Base-by-base conservation (phyloP, 1,140 invertebrate genomes). In the Diachasma alloeum region DNA sequence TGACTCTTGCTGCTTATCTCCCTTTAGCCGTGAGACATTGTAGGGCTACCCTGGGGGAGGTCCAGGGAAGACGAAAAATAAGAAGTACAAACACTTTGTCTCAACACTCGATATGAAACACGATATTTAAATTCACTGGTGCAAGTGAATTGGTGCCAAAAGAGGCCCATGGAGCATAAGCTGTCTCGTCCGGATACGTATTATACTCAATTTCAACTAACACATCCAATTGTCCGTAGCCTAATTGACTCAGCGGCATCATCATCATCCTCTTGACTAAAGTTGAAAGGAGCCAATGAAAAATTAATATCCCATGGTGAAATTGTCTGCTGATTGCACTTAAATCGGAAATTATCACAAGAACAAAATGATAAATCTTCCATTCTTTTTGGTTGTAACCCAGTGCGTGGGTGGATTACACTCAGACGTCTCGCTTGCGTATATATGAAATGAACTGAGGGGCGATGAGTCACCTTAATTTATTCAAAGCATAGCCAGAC, bases 381-480 rank as follows among this genome's bases (percentile, higher is more conserved):
- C 24, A n/a, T 68, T 68, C 9, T 17, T 68, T 37, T 68, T 19
- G n/a, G 26, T 17, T 19, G 31, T 0, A n/a, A 17, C 15, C 6
- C 13, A 17, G 1, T 68, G 36, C 66, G 66, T 68, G 66, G 66
- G 66, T 68, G 36, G 31, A 68, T 37, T 68, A 68, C 36, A 19
- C n/a, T 68, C 36, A 68, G 66, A 68, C 66, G 36, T 68, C 36
- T 68, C 31, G 59, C 24, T 63, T 63, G 22, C 13, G 48, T 72
- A 42, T 69, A 42, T 69, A 69, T 71, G 39, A 48, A 68, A 37
- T 48, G 19, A 44, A 53, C 36, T 69, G 37, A 19, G 39, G 39
- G 39, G 39, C 44, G 24, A 71, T 46, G 71, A 72, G 66, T 68
- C 66, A 68, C 31, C n/a, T 39, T 68, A 68, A 63, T 68, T 68